Evolutionary conservation across 1,140 invertebrate species (phyloP).

Genomic region (Chrysoperla carnea): DNA sequence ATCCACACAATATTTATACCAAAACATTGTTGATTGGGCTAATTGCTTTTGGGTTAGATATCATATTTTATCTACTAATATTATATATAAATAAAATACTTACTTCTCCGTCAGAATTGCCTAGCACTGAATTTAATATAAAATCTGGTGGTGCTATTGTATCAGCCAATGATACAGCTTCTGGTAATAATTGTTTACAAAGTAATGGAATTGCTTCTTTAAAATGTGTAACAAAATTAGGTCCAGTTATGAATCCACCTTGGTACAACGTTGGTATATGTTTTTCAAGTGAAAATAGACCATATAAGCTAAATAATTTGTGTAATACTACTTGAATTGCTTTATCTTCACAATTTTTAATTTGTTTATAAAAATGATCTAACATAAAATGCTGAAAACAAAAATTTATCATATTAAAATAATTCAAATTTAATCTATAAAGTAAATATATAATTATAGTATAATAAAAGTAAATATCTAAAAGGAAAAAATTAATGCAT

Average conservation of each 20-base stretch:
- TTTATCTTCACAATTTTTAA: constrained; percentile 26
- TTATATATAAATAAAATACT: constrained; percentile 23
- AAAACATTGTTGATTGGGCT: not conserved
- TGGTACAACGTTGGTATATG: constrained; percentile 59
- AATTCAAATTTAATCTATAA: no score
- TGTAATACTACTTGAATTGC: constrained; percentile 35
- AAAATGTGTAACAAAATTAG: constrained; percentile 24
- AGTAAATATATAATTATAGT: no score
- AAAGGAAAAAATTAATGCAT: no score
- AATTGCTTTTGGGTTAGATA: not conserved
- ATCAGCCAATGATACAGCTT: constrained; percentile 54
- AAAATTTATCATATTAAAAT: no score
- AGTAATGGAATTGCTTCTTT: constrained; percentile 38
- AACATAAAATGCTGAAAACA: constrained; percentile 43
- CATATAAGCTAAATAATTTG: constrained; percentile 51
- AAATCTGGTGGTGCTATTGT: constrained; percentile 57
- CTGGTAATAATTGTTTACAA: constrained; percentile 45
- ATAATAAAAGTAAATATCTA: no score
- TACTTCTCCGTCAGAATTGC: constrained; percentile 43
- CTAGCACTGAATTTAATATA: constrained; percentile 57
- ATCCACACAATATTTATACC: constrained; percentile 3
- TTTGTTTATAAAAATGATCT: constrained; percentile 32
- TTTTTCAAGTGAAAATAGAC: constrained; percentile 51
- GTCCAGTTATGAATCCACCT: constrained; percentile 41
- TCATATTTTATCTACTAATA: constrained; percentile 5